Conservation (phyloP, 2,797 vertebrate genomes). For the Epinephelus awoara region DNA sequence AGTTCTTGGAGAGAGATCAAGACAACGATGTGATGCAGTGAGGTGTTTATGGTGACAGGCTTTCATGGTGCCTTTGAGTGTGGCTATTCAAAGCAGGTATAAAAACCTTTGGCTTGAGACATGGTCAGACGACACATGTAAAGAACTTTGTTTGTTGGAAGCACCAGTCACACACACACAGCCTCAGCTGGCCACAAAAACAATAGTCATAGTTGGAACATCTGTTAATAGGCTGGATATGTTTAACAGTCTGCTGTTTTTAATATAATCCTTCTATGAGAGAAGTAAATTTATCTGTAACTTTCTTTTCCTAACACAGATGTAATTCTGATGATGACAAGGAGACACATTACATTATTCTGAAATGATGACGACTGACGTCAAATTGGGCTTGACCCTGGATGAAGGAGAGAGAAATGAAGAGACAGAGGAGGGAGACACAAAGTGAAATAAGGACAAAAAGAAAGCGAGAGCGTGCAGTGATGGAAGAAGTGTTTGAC, state of each 20-base stretch:
- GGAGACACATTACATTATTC: not conserved
- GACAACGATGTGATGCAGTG: not conserved
- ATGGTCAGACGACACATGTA: too few relatives aligned
- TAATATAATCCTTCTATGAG: not conserved
- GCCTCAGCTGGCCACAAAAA: too few relatives aligned
- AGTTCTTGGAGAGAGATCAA: not conserved
- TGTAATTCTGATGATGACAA: not conserved
- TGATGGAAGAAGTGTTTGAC: constrained; percentile 38
- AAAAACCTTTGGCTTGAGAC: not conserved
- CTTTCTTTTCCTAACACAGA: not conserved
- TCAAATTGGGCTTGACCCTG: not conserved
- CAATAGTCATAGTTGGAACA: too few relatives aligned
- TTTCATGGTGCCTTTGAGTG: constrained; percentile 1
- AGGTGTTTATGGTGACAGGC: constrained; percentile 3
- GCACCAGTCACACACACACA: too few relatives aligned
- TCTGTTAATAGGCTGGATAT: not conserved
- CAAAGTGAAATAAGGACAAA: not conserved
- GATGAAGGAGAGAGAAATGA: not conserved
- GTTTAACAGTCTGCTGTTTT: not conserved
- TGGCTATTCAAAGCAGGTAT: not conserved
- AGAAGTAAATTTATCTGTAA: constrained; percentile 1
- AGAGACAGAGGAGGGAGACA: not conserved
- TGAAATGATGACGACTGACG: not conserved
- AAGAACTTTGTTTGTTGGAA: too few relatives aligned
- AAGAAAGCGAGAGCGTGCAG: not conserved